Base-by-base conservation (phyloP, 2,888 invertebrate genomes). In the Troides helena region DNA sequence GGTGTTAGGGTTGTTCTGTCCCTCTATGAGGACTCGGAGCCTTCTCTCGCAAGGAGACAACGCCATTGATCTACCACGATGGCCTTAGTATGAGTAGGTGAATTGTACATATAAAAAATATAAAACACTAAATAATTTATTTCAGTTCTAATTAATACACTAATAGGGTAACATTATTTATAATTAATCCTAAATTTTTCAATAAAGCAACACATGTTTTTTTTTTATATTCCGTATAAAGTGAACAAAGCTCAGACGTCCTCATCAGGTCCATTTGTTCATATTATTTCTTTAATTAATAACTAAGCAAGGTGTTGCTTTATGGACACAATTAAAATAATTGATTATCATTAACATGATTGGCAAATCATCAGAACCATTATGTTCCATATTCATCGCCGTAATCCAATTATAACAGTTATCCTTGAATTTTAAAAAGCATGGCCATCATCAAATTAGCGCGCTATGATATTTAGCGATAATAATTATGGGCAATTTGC, bases 361-460 rank as follows among this genome's bases (percentile, higher is more conserved):
- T 67, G 64, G 46, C 57, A 67, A 67, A 67, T 61, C 21, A 21
- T 56, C n/a, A 18, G 43, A 67, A 14, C 67, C 14, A 70, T 71
- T 67, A 67, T n/a, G 56, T 61, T 65, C 25, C n/a, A 56, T 63
- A 71, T 71, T 66, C 62, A 69, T 56, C 43, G 43, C 65, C 58
- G 18, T 68, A 59, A 65, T 61, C 59, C 65, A 67, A 73, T 70
- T 67, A 71, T 50, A 57, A 46, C 57, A 46, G 17, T 63, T 62
- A 60, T 67, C 70, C 70, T 71, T 71, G 64, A 65, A 67, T 65
- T 23, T 67, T 61, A 61, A 71, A 65, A 25, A 62, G 46, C 57
- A 62, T 71, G 68, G 71, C 59, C 50, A 23, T 73, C 72, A 72
- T 68, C 76, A 76, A 70, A 69, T 70, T 70, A 61, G 72, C 69